Conservation (phyloP, 2,888 invertebrate genomes). For the Cephus nigrinus region DNA sequence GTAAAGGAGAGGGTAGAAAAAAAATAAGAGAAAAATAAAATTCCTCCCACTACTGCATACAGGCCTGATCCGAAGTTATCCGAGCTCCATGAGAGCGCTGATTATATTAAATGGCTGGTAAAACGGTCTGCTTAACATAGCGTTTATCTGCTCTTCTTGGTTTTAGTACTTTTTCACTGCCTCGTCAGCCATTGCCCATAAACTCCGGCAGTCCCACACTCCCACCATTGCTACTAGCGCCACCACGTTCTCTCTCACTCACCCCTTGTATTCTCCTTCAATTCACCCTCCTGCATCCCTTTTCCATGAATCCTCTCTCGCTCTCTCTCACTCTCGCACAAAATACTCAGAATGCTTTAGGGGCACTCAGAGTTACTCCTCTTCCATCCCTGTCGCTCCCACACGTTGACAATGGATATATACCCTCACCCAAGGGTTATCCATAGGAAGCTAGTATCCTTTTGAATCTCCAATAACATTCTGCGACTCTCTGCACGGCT, state of each 20-base stretch:
- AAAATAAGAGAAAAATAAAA: slow-evolving; percentile 26
- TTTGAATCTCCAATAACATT: neutral
- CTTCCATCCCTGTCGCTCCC: slow-evolving; percentile 8
- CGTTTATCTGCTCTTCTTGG: slow-evolving; percentile 64
- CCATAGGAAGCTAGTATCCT: neutral
- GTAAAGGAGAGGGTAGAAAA: slow-evolving; percentile 17
- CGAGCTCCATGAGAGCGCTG: slow-evolving; percentile 50
- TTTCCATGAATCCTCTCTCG: neutral
- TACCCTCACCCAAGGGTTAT: neutral
- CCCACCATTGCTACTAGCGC: slow-evolving; percentile 11
- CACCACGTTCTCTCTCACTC: slow-evolving; percentile 16
- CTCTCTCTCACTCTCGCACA: neutral
- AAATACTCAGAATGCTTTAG: slow-evolving; percentile 13
- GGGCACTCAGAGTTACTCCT: neutral
- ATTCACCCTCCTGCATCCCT: slow-evolving; percentile 9
- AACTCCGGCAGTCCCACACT: slow-evolving; percentile 46
- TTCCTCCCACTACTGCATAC: slow-evolving; percentile 29
- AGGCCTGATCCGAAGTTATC: slow-evolving; percentile 46
- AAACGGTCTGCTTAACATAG: slow-evolving; percentile 66
- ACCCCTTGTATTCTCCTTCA: slow-evolving; percentile 9
- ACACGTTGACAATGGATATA: neutral
- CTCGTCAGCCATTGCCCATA: slow-evolving; percentile 65
- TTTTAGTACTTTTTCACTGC: slow-evolving; percentile 66
- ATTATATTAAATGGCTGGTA: slow-evolving; percentile 66
- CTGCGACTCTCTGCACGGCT: neutral